Evolutionary conservation across 2,888 invertebrate genomes (phyloP), one percentile per base, ranked within the genome.

Genomic region (Philaethria dido): DNA sequence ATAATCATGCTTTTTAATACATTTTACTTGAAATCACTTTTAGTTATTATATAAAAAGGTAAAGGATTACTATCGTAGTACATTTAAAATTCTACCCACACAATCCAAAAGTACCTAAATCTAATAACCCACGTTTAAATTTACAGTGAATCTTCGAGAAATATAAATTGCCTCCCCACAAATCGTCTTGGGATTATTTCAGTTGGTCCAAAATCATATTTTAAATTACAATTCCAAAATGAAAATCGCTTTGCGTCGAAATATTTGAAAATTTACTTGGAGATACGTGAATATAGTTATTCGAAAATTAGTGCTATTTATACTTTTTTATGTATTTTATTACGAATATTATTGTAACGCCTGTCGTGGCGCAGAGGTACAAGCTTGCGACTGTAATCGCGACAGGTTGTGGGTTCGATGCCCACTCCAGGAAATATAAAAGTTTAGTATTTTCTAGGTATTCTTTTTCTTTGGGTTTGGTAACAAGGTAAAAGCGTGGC

Each of bases 141-240:
- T 62, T 62, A 52, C 47, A 55, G 54, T 36, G 22, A 52, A 61
- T 25, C 25, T 48, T 14, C 20, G 11, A 36, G 50, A 63, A 63
- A 63, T 63, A 66, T 69, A 69, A 69, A 69, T 69, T 69, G 67
- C 45, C 48, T 33, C 62, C 44, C 39, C 39, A 52, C 20, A 50
- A 52, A 68, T 60, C 48, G 65, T 55, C 65, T 59, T 20, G 68
- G 65, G 68, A 62, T 63, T 65, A 60, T 63, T 59, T 60, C 33
- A 29, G 64, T 60, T 57, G 42, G 33, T 42, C 54, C 44, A 62
- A 61, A 61, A 57, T 66, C 44, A 62, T 66, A 69, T 66, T 69
- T 69, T 45, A 66, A 64, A 48, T 47, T 64, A 59, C 60, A 45
- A 33, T 45, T 60, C n/a, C 14, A 33, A 60, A 29, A 22, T 60